These are phyloP conservation scores for Pseudomyrmex concolor DNA, from an alignment of 1,140 invertebrate species.

Conservation along the genomic window DNA sequence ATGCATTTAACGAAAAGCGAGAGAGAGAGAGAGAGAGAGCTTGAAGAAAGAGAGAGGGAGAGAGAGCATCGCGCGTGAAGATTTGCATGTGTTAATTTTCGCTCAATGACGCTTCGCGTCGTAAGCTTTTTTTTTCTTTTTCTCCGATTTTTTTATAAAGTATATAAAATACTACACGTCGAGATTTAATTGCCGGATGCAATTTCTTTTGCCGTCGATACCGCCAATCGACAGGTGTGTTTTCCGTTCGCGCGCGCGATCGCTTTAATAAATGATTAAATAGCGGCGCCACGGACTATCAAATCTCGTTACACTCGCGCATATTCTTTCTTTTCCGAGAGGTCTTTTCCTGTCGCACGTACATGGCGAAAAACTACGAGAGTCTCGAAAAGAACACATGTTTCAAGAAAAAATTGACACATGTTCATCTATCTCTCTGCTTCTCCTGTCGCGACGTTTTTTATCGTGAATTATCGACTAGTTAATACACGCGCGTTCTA, in stretches of 20 bases:
- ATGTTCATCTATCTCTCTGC: constrained; percentile 44
- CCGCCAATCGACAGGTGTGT: neutral
- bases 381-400: neutral
- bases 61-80: no score
- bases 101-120: neutral
- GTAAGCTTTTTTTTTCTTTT: neutral
- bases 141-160: neutral
- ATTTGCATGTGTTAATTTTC: constrained; percentile 5
- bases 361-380: neutral
- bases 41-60: neutral
- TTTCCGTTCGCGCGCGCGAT: constrained; percentile 6
- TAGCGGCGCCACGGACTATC: neutral
- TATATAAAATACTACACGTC: no score
- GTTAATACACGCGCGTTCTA: neutral
- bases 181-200: neutral
- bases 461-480: constrained; percentile 65
- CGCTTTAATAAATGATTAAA: neutral
- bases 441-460: constrained; percentile 35
- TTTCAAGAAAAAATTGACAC: neutral
- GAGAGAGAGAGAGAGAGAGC: neutral
- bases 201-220: neutral
- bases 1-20: constrained; percentile 21
- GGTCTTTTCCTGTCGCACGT: neutral
- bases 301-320: neutral
- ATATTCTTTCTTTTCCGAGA: constrained; percentile 8